Evolutionary conservation across 2,888 invertebrate species (phyloP), one percentile per base, ranked within the genome.

Genomic region (Drosophila subsilvestris): DNA sequence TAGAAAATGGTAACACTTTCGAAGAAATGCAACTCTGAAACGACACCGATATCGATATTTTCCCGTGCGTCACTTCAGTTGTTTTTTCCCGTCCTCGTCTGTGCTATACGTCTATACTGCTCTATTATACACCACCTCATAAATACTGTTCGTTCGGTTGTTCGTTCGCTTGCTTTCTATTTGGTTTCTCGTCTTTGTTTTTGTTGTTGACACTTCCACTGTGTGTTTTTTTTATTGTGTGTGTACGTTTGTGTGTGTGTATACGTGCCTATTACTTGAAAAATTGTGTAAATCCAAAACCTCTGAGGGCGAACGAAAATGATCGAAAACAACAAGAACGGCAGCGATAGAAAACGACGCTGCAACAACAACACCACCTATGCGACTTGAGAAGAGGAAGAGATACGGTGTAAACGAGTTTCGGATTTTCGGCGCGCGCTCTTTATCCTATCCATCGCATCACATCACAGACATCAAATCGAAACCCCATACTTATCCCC

Each of bases 91-190:
- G 78, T 71, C 78, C 78, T 74, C 74, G 78, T 78, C 78, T 56
- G 77, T 78, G 78, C 68, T 78, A 68, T 78, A 80, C 80, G 77
- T 80, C 77, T 78, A 74, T 77, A 75, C 67, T 68, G 73, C 74
- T 73, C 78, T 74, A 17, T 9, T 18, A 43, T 17, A 17, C 43
- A 18, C 47, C 12, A 22, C 10, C 29, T 29, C 29, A 20, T 47
- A 18, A 20, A 12, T 47, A 20, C 47, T 20, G 47, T 47, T 48
- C 22, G 22, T 37, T 37, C 32, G 32, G 32, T 37, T 44, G 62
- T 75, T 85, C 82, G 86, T 85, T 87, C 82, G 86, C 80, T 85
- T 81, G 82, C 81, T 83, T 83, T 83, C 82, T 87, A 89, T 83
- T 83, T 89, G 79, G 78, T 83, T 88, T 81, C 80, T 68, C 50